Evolutionary conservation across 37 sponge, comb jelly and placozoan species (phyloP).

Genomic region (Halichondria panicea): DNA sequence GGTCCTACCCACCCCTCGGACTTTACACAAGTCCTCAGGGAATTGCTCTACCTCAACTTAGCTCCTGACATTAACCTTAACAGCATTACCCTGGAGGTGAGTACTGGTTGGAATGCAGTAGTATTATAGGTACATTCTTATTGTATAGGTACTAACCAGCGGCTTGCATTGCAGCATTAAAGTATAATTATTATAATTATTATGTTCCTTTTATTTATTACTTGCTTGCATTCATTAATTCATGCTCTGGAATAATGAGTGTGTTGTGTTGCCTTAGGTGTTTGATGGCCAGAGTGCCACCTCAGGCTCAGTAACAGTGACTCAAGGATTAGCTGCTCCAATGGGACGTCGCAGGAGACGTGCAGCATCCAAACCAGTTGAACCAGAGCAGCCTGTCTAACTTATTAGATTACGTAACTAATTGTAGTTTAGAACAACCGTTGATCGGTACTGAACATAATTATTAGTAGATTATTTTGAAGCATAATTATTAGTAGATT

Average conservation of each 20-base stretch:
- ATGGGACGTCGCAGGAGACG: no score
- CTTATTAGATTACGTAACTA: no score
- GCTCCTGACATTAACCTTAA: conserved; percentile 40
- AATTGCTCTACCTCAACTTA: conserved; percentile 45
- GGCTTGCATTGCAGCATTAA: not conserved
- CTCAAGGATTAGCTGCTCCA: no score
- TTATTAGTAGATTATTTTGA: no score
- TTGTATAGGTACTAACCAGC: not conserved
- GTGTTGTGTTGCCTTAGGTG: not conserved
- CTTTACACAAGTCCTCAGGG: conserved; percentile 44
- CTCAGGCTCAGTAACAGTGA: no score
- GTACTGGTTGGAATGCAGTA: no score
- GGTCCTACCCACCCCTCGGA: conserved; percentile 35
- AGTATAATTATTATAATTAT: not conserved
- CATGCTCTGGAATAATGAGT: not conserved
- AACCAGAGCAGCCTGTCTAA: no score
- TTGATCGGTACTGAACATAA: no score
- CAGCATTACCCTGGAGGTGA: conserved; percentile 25
- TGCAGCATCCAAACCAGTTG: no score
- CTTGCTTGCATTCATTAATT: not conserved
- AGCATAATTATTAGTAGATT: no score
- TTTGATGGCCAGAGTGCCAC: no score
- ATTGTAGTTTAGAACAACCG: no score
- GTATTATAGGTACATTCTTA: not conserved
- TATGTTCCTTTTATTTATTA: not conserved